Conservation (phyloP, 35 echinoderm and acorn worm species). For the Acanthaster planci region DNA sequence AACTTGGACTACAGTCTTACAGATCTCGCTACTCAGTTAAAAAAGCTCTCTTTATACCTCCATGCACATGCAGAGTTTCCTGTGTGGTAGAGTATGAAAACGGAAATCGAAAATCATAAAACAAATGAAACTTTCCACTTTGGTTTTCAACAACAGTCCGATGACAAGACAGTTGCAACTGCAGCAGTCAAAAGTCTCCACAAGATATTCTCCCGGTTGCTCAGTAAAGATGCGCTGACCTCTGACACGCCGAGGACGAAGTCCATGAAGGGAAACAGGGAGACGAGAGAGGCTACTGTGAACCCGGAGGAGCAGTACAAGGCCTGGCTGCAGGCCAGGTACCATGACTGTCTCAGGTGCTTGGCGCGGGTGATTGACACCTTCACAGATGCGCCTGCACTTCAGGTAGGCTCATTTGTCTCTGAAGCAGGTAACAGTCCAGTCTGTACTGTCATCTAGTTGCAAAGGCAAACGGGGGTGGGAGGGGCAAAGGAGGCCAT, state of each 20-base stretch:
- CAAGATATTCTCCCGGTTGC: conserved; percentile 44
- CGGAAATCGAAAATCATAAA: not conserved
- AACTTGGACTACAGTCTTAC: no score
- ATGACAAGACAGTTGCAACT: conserved; percentile 41
- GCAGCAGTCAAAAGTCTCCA: conserved; percentile 44
- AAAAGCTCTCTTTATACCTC: no score
- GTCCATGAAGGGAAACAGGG: not conserved
- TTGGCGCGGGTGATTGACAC: conserved; percentile 35
- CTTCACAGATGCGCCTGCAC: not conserved
- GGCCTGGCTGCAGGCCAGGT: conserved; percentile 61
- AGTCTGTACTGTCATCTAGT: no score
- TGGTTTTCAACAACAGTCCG: conserved; percentile 24
- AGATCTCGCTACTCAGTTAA: no score
- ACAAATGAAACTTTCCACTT: no score
- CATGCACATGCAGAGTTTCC: no score
- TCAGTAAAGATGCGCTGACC: conserved; percentile 36
- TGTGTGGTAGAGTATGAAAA: no score
- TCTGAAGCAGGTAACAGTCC: not conserved
- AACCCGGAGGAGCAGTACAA: conserved; percentile 55
- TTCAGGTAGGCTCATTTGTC: conserved; percentile 45
- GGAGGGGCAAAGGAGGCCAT: no score
- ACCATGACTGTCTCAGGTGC: conserved; percentile 57
- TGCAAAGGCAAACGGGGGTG: no score
- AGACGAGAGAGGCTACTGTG: not conserved
- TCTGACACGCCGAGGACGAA: not conserved